Percentiles rank a stretch among this genome's conserved stretches.
Evolutionary conservation across 2,888 invertebrate species (phyloP).

Genomic region (Gari tellinella): DNA sequence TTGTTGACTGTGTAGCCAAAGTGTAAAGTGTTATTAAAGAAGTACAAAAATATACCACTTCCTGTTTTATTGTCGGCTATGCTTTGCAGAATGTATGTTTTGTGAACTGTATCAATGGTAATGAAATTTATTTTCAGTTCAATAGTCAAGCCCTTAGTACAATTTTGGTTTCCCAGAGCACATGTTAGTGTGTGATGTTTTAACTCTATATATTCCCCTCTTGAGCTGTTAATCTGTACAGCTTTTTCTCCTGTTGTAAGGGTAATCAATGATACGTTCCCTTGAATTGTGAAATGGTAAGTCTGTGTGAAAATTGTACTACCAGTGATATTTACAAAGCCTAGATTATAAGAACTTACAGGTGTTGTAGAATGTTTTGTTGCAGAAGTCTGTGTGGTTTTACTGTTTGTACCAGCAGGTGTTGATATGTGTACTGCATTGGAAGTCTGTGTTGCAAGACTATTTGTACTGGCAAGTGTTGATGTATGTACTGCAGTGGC

Average conservation of each 20-base stretch:
- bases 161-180: not conserved
- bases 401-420: not conserved
- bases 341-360: no score
- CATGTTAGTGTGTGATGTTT: not conserved
- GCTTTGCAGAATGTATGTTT: no score
- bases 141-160: not conserved
- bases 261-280: not conserved
- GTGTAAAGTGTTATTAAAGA: not conserved
- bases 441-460: no score
- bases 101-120: no score
- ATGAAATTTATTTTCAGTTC: no score
- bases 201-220: not conserved
- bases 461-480: no score
- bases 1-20: not conserved
- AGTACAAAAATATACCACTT: slow-evolving; percentile 3
- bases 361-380: no score
- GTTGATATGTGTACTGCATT: not conserved
- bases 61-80: not conserved
- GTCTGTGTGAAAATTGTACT: not conserved
- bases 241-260: not conserved
- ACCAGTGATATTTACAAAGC: not conserved
- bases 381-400: not conserved
- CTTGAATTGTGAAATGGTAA: slow-evolving; percentile 10
- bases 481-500: no score
- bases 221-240: slow-evolving; percentile 1